Base-by-base conservation (phyloP, 1,140 invertebrate genomes). In the Lordiphosa collinella region DNA sequence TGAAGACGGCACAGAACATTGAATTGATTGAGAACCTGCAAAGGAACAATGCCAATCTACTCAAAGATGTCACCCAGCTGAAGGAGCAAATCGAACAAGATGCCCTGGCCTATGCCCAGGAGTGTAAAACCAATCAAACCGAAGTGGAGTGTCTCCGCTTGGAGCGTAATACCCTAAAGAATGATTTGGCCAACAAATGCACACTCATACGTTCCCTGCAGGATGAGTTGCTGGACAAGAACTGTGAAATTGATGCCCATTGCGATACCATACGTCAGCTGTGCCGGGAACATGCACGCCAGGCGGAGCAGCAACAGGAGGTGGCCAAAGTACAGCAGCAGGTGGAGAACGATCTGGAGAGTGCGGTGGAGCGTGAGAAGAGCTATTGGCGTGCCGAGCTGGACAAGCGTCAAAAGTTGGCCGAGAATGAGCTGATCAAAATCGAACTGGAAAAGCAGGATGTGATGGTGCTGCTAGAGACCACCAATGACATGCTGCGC, bases 391-490 rank as follows among this genome's bases (percentile, higher is more conserved):
- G 88, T 1, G 86, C 74, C 13, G 90, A 91, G 70, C 71, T 91
- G 48, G 90, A 91, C 63, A 90, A 91, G 61, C 90, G 90, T 36
- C 90, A 91, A 84, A 89, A 90, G 40, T 88, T 91, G 59, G 90
- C 89, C 47, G 90, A 91, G 69, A 90, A 89, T 37, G 90, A 88
- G 52, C 87, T 91, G 7, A 91, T 90, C 31, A 89, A 90, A 59
- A 88, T 88, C 59, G 90, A 91, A 78, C 50, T 90, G 43, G 90
- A 91, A 67, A 91, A 91, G 48, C 90, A 90, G 57, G 86, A 90
- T 55, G 76, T 90, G 3, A 88, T 89, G 84, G 67, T 74, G 0
- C 59, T 89, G 32, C 71, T 91, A 22, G 72, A 88, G 55, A 88
- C 78, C 48, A 88, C 87, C 47, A 88, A 82, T 32, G 75, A 89